Base-by-base conservation (phyloP, 2,797 vertebrate genomes). In the Lithobates pipiens region DNA sequence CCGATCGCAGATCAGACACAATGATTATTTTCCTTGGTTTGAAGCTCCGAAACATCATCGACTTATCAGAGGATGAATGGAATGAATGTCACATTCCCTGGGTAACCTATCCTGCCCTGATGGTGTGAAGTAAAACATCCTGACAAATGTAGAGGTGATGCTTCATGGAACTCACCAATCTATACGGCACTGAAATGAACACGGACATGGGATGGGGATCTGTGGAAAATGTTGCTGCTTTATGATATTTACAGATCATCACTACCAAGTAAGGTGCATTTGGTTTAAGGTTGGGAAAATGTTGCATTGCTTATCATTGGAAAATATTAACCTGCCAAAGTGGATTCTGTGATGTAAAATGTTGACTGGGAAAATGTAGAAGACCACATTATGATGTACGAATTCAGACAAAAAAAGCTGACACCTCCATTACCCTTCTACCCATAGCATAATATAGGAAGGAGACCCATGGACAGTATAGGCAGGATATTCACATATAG, bases 11-110 rank as follows among this genome's bases (percentile, higher is more conserved):
- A 21, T 25, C 42, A 10, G 27, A 72, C 36, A 6, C 23, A 77
- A 69, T 63, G 82, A 65, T 84, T 84, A 84, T 84, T 84, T 77
- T 84, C 77, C 76, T 77, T 84, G 75, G 67, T 77, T 25, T 44
- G 21, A 23, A 32, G 50, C 65, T 46, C 25, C 25, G 42, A 25
- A 63, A 50, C 25, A 70, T 32, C 82, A 71, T 71, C 10, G 44
- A 61, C 69, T 68, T 80, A 44, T 70, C 61, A 61, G 61, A 69
- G 21, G 29, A 68, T 25, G 27, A 44, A 34, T 11, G 42, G 42
- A 76, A 70, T 80, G n/a, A 75, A 76, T 25, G 36, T 10, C 34
- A 32, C 74, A 80, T 42, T 80, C 27, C 1, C 32, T 23, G 9
- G 21, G n/a, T 80, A 75, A 85, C 77, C 84, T 81, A 13, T 76